Evolutionary conservation across 2,113 vertebrate species (phyloP).

Genomic region (Stigmatopora nigra): DNA sequence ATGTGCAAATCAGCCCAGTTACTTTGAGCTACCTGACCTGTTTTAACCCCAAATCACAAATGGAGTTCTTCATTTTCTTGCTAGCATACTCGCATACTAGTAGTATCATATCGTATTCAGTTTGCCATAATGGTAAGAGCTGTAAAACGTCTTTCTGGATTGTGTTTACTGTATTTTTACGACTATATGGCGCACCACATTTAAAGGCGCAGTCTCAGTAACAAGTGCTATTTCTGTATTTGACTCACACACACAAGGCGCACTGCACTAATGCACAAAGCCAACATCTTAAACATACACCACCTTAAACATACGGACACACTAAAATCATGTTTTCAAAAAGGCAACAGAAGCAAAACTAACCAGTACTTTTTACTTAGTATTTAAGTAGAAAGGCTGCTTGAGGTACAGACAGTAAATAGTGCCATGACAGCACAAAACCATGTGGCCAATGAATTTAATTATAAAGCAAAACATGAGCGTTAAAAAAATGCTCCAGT

Average conservation of each 20-base stretch:
- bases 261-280: no score
- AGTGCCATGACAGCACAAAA: not conserved
- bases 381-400: not conserved
- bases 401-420: no score
- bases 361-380: not conserved
- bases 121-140: not conserved
- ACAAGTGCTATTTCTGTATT: no score
- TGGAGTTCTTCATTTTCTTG: not conserved
- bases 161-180: not conserved
- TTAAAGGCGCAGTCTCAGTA: no score
- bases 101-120: not conserved
- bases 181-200: no score
- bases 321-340: no score
- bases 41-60: not conserved
- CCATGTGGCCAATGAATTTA: not conserved
- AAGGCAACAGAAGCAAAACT: no score
- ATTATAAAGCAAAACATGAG: not conserved
- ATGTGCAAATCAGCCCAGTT: not conserved
- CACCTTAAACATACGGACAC: no score
- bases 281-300: no score
- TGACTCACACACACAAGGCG: no score
- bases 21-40: not conserved
- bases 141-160: not conserved
- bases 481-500: no score
- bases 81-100: not conserved